Percentiles rank a stretch among this genome's conserved stretches.
Evolutionary conservation across 2,797 vertebrate genomes (phyloP).

Genomic region (Pelochelys cantorii): DNA sequence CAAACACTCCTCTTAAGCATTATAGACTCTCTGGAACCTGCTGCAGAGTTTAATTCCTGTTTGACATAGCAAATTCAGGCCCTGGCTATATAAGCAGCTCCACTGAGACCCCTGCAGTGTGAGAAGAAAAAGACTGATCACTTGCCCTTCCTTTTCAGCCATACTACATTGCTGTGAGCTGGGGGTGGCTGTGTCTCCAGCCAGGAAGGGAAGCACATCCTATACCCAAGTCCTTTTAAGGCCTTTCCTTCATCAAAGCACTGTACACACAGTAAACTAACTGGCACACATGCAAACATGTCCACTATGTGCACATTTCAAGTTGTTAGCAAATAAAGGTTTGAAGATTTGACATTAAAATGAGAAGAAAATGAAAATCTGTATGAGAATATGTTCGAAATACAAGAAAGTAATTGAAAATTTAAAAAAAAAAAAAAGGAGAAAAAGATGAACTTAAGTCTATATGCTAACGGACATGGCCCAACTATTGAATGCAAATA

Average conservation of each 20-base stretch:
- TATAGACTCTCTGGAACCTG: not conserved
- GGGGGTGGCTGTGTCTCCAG: not conserved
- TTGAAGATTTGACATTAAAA: too few relatives aligned
- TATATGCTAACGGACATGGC: not conserved
- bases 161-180: too few relatives aligned
- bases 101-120: not conserved
- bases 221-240: slow-evolving; percentile 33
- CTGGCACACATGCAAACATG: too few relatives aligned
- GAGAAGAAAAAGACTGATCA: not conserved
- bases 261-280: slow-evolving; percentile 10
- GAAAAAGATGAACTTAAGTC: not conserved
- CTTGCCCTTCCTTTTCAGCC: not conserved
- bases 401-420: too few relatives aligned
- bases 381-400: too few relatives aligned
- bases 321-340: too few relatives aligned
- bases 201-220: not conserved
- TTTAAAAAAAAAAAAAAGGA: too few relatives aligned
- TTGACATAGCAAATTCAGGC: not conserved
- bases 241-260: not conserved
- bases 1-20: not conserved
- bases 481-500: too few relatives aligned
- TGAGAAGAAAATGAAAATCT: too few relatives aligned
- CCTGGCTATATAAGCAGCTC: not conserved
- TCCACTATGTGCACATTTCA: too few relatives aligned
- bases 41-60: rapidly evolving